These are phyloP conservation scores for Cyclura pinguis DNA, from an alignment of 2,797 vertebrate species.

Conservation along the genomic window DNA sequence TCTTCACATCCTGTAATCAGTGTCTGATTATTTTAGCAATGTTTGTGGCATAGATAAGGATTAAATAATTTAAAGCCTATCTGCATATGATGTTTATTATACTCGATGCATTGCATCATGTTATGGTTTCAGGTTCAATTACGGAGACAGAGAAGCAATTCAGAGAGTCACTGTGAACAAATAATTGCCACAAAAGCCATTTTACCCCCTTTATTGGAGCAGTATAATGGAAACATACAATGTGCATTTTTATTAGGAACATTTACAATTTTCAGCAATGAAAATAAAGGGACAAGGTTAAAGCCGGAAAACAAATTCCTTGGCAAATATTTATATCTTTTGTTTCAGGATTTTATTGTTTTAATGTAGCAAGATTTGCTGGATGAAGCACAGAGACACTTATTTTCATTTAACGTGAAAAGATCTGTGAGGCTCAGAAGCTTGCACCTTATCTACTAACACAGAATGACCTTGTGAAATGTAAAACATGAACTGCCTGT, in stretches of 20 bases:
- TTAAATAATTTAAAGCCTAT: conserved; percentile 41
- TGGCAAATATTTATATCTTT: not conserved
- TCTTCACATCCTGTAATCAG: conserved; percentile 39
- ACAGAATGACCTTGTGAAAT: not conserved
- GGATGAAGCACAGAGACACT: not conserved
- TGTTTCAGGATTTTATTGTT: not conserved
- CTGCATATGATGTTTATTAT: conserved; percentile 12
- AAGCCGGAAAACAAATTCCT: not conserved
- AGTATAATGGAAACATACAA: conserved; percentile 20
- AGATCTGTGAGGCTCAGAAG: not conserved
- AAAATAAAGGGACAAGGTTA: not conserved
- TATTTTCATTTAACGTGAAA: not conserved
- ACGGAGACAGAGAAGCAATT: conserved; percentile 49
- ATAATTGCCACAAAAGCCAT: conserved; percentile 30
- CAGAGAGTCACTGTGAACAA: not conserved
- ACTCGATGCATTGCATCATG: not conserved
- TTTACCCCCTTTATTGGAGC: conserved; percentile 15
- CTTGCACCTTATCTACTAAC: not conserved
- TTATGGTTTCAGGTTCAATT: conserved; percentile 18
- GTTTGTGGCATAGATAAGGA: conserved; percentile 12
- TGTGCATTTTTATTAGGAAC: conserved; percentile 1
- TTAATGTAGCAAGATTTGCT: not conserved
- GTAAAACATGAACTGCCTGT: not conserved
- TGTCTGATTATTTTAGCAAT: conserved; percentile 23
- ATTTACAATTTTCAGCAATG: not conserved